Evolutionary conservation across 2,113 vertebrate species (phyloP), one percentile per base, ranked within the genome.

Genomic region (Vicugna pacos): DNA sequence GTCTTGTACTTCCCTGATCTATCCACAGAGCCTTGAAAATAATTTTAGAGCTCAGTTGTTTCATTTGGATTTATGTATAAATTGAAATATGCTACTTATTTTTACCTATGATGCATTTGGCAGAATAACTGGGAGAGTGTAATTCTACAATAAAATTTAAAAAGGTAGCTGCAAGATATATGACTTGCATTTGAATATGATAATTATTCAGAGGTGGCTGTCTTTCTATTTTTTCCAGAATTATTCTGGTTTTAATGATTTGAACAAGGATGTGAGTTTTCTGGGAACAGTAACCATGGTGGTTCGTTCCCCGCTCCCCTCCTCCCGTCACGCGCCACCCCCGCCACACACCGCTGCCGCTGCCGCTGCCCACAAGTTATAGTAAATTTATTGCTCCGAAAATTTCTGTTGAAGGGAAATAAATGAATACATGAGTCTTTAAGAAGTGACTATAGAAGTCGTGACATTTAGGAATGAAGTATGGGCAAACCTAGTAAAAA

Each of bases 31-130:
- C 8, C 11, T 86, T 92, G 58, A 81, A 70, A 92, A 67, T 76
- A 96, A 86, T 48, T 75, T 90, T 90, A 67, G 30, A 81, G 35
- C 13, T 91, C 17, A 89, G 8, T 56, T 38, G 64, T 87, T 81
- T 20, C 65, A 13, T 48, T 95, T 83, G 5, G 17, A 89, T 90
- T 87, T 67, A 86, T 30, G 20, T 89, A 52, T 86, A 52, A 73
- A 62, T 92, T 79, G 3, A 88, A 62, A 70, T 79, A 35, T 13
- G 48, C 7, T 70, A 50, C 80, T 65, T 90, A 73, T 62, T 94
- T 84, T 72, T 30, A 86, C 26, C 26, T 14, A 24, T 79, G 70
- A 12, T 83, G 1, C 16, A 90, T n/a, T 94, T 95, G 8, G 19
- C 28, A 90, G 73, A 93, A 62, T 85, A 69, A 60, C 16, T 73